Conservation (phyloP, 2,113 vertebrate genomes). For the Haemorhous mexicanus region DNA sequence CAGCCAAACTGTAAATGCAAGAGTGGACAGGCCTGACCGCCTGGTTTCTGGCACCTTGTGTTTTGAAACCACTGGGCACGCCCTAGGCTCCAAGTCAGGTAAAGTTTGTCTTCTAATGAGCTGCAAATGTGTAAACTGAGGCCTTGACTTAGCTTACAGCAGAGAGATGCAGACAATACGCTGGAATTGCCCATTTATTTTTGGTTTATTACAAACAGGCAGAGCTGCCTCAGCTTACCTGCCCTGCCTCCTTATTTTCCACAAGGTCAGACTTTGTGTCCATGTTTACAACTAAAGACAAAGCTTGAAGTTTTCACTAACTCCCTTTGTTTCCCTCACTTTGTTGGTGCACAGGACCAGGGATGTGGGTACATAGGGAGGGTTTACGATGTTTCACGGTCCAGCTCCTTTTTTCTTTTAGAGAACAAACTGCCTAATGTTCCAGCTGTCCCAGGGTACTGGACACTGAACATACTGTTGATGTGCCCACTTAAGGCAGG, state of each 20-base stretch:
- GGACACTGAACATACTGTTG: neutral
- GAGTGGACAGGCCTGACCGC: neutral
- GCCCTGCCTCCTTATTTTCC: neutral
- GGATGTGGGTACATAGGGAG: neutral
- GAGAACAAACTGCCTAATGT: neutral
- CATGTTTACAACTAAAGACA: neutral
- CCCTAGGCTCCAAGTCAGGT: neutral
- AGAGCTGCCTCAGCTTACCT: neutral
- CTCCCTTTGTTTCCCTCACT: neutral
- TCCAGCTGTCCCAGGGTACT: neutral
- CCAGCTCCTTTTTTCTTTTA: neutral
- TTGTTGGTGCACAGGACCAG: neutral
- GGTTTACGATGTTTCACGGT: neutral
- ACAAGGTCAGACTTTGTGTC: neutral
- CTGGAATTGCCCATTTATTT: neutral
- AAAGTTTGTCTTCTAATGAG: neutral
- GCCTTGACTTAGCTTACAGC: neutral
- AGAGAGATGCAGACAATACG: too few species aligned
- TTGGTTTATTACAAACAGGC: neutral
- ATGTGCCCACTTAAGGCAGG: neutral
- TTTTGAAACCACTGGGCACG: neutral
- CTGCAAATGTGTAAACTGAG: neutral
- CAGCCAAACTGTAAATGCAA: neutral
- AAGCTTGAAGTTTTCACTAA: neutral
- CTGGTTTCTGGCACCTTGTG: neutral